Percentiles rank a stretch among this genome's conserved stretches.
Conservation (phyloP, 1,140 invertebrate species). For the Hycleus cichorii region DNA sequence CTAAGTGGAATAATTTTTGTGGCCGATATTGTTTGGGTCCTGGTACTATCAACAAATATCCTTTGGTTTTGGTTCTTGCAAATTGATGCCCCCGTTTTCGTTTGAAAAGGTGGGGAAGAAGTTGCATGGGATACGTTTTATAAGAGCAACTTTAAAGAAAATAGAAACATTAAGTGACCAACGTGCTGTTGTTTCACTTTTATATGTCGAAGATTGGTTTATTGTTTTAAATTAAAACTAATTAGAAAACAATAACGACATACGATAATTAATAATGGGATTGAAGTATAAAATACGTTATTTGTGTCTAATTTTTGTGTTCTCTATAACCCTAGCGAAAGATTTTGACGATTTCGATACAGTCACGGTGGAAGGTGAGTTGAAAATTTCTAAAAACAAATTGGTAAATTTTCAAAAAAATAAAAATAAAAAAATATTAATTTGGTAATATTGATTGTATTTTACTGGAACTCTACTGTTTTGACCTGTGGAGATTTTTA, state of each 20-base stretch:
- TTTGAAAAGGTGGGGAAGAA: constrained; percentile 22
- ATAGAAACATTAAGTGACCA: constrained; percentile 27
- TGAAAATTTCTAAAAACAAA: not conserved
- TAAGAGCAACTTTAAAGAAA: constrained; percentile 35
- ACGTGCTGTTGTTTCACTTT: constrained; percentile 15
- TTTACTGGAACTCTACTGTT: no score
- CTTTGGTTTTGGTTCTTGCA: not conserved
- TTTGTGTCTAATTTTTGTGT: constrained; percentile 9
- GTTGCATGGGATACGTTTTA: constrained; percentile 27
- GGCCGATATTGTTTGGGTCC: not conserved
- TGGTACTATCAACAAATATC: not conserved
- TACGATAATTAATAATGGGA: constrained; percentile 10
- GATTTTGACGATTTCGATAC: constrained; percentile 17
- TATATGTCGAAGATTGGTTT: constrained; percentile 4
- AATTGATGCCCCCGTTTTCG: not conserved
- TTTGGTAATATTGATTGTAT: not conserved
- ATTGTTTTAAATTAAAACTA: not conserved
- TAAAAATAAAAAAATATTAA: not conserved
- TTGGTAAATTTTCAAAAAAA: not conserved
- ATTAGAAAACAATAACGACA: not conserved
- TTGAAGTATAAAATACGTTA: constrained; percentile 21
- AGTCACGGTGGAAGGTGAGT: constrained; percentile 25
- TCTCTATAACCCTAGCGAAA: constrained; percentile 14
- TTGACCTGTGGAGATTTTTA: no score
- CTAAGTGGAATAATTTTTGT: not conserved